A percentile compares a stretch with the other conserved stretches of the same genome.
Evolutionary conservation across 1,140 invertebrate genomes (phyloP).

Genomic region (Helicorthomorpha holstii): DNA sequence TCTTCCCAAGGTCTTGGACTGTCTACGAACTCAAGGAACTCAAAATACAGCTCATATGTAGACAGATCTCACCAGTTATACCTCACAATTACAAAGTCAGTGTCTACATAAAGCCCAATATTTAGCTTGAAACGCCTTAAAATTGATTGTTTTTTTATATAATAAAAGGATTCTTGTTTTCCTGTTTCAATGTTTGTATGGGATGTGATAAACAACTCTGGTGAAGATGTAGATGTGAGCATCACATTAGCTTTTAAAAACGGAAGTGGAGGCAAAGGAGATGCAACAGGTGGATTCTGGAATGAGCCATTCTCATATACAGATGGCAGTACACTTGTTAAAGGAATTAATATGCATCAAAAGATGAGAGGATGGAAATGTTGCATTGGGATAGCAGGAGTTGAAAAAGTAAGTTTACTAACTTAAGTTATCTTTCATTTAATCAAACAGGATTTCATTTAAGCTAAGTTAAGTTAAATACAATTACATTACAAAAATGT

Average conservation of each 20-base stretch:
- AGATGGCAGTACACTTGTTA: constrained; percentile 21
- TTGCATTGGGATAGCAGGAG: constrained; percentile 48
- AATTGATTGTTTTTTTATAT: too few relatives aligned
- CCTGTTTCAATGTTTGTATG: constrained; percentile 79
- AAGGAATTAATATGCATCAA: constrained; percentile 58
- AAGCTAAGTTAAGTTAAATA: too few relatives aligned
- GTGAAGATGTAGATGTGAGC: constrained; percentile 49
- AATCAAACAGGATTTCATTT: too few relatives aligned
- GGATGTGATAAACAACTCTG: constrained; percentile 53
- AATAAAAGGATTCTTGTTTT: constrained; percentile 71
- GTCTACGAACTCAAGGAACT: constrained; percentile 65
- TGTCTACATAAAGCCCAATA: too few relatives aligned
- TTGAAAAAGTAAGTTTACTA: neutral
- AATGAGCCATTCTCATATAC: constrained; percentile 42
- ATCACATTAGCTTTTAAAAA: constrained; percentile 84
- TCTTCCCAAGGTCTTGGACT: constrained; percentile 83
- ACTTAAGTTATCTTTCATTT: too few relatives aligned
- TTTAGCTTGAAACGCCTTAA: too few relatives aligned
- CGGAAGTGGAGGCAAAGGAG: constrained; percentile 49
- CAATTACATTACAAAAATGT: too few relatives aligned
- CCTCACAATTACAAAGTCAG: constrained; percentile 76
- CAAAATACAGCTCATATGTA: constrained; percentile 54
- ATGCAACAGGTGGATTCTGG: constrained; percentile 39
- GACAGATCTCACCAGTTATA: constrained; percentile 81
- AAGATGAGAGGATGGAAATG: constrained; percentile 47